Evolutionary conservation across 2,888 invertebrate genomes (phyloP).

Genomic region (Zaprionus obscuricornis): DNA sequence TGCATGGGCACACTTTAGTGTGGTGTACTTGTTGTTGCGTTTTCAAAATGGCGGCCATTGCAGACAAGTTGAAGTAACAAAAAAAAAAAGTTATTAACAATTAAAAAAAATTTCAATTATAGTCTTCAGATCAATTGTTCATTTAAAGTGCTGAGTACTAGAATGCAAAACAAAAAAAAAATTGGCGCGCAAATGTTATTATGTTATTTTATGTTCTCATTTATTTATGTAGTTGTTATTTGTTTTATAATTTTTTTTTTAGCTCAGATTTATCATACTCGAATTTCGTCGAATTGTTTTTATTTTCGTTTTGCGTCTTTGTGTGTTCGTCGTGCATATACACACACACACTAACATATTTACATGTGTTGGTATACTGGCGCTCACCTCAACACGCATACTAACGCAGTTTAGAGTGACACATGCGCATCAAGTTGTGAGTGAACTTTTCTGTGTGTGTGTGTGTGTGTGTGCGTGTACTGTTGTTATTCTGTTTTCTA

Average conservation of each 20-base stretch:
- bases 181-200: constrained; percentile 8
- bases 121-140: too few relatives aligned
- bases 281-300: constrained; percentile 30
- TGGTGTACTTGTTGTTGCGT: constrained; percentile 57
- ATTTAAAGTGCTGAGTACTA: neutral
- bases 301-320: constrained; percentile 34
- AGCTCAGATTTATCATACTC: constrained; percentile 20
- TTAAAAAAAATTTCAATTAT: constrained; percentile 5
- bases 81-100: constrained; percentile 44
- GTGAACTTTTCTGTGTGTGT: neutral
- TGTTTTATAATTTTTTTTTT: too few relatives aligned
- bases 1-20: constrained; percentile 56
- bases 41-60: constrained; percentile 59
- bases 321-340: too few relatives aligned
- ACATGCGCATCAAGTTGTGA: constrained; percentile 46
- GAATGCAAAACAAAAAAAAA: neutral
- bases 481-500: constrained; percentile 9
- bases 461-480: constrained; percentile 1
- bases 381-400: constrained; percentile 1
- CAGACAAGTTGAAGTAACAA: constrained; percentile 32
- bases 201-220: constrained; percentile 14
- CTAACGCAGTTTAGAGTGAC: constrained; percentile 21
- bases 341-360: too few relatives aligned
- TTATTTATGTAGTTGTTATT: constrained; percentile 8
- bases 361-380: constrained; percentile 32